These are phyloP conservation scores for Calosoma granatense DNA, from an alignment of 1,140 invertebrate genomes.

Conservation along the genomic window DNA sequence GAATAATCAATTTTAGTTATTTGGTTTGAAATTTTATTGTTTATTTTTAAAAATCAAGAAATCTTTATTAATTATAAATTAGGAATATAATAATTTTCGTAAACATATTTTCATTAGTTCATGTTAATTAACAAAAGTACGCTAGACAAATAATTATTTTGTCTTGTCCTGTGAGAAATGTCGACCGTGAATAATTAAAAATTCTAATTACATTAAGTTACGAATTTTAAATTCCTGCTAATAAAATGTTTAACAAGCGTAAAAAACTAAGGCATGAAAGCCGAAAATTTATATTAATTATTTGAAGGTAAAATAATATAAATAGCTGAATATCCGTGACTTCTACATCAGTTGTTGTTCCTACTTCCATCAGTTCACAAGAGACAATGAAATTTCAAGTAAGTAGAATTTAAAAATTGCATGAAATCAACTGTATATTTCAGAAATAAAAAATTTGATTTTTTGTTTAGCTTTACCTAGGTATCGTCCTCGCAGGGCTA, in stretches of 20 bases:
- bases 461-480: slow-evolving; percentile 23
- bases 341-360: slow-evolving; percentile 19
- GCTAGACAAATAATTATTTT: too few relatives aligned
- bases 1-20: too few relatives aligned
- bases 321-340: neutral
- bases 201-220: neutral
- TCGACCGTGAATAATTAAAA: neutral
- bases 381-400: slow-evolving; percentile 22
- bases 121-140: too few relatives aligned
- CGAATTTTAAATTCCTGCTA: too few relatives aligned
- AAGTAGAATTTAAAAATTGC: slow-evolving; percentile 13
- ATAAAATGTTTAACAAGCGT: neutral
- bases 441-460: neutral
- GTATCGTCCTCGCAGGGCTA: slow-evolving; percentile 21
- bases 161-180: too few relatives aligned
- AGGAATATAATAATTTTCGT: neutral
- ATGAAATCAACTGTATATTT: slow-evolving; percentile 1
- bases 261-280: neutral
- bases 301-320: neutral
- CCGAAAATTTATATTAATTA: neutral
- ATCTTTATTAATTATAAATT: neutral
- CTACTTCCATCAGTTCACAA: neutral
- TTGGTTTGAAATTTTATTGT: neutral
- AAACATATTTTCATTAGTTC: neutral
- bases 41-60: neutral